phyloP scores from a whole-genome alignment of 1,140 invertebrate genomes.

The Yoshiicerus persimilis region DNA sequence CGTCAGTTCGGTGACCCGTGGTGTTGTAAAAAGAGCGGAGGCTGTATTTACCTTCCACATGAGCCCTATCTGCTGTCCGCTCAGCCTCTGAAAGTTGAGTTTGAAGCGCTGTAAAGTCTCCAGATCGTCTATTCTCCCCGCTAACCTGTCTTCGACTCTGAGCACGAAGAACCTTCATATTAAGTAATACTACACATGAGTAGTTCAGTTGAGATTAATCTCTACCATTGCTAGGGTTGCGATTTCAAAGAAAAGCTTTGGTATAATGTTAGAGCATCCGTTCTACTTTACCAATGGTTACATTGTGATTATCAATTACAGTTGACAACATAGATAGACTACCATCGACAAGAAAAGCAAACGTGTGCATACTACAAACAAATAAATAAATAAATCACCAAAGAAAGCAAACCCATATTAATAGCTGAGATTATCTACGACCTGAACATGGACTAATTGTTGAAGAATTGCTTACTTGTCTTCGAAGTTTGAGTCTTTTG shows the following conservation, averaged over 20 bases:
- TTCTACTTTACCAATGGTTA: too few relatives aligned
- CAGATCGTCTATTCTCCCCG: slow-evolving; percentile 50
- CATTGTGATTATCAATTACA: too few relatives aligned
- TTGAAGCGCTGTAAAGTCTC: slow-evolving; percentile 57
- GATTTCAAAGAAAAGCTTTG: not conserved
- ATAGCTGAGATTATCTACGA: slow-evolving; percentile 9
- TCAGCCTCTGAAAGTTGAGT: slow-evolving; percentile 57
- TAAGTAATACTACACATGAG: not conserved
- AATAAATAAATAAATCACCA: not conserved
- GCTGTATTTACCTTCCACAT: slow-evolving; percentile 56
- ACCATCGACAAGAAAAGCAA: not conserved
- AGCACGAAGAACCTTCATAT: slow-evolving; percentile 58
- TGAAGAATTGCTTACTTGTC: slow-evolving; percentile 50
- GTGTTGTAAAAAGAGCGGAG: not conserved
- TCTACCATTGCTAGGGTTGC: not conserved
- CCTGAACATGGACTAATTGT: not conserved
- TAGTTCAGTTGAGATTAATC: not conserved
- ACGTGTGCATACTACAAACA: not conserved
- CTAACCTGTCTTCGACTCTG: slow-evolving; percentile 58
- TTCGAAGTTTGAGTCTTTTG: slow-evolving; percentile 42
- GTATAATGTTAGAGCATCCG: not conserved
- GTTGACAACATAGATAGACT: too few relatives aligned
- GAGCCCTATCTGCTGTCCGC: slow-evolving; percentile 57
- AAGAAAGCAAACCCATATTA: slow-evolving; percentile 2
- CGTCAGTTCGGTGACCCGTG: too few relatives aligned